These are phyloP conservation scores for Isoperla grammatica DNA, from an alignment of 2,888 invertebrate genomes.

Conservation along the genomic window DNA sequence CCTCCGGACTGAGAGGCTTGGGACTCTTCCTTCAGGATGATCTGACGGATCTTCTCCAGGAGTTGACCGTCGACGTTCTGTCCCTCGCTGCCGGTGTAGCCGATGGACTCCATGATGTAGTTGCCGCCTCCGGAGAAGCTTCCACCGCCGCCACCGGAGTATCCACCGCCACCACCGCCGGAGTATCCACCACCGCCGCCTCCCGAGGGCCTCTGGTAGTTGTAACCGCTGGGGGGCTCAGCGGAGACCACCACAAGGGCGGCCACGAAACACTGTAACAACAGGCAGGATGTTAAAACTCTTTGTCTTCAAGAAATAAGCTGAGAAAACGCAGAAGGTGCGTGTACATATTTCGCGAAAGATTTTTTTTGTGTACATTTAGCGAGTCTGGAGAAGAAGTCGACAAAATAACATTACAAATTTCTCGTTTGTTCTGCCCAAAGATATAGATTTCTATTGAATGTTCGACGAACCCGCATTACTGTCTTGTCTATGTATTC, in stretches of 20 bases:
- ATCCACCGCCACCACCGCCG: constrained; percentile 42
- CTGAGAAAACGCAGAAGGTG: too few species aligned
- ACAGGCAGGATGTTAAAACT: constrained; percentile 23
- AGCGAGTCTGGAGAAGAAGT: not conserved
- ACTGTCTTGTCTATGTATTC: too few species aligned
- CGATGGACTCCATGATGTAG: constrained; percentile 69
- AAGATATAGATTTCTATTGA: too few species aligned
- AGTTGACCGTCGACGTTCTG: constrained; percentile 74
- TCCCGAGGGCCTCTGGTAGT: constrained; percentile 63
- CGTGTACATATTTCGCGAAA: too few species aligned
- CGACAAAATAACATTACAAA: too few species aligned
- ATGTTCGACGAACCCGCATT: too few species aligned
- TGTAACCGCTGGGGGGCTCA: constrained; percentile 71
- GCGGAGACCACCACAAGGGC: constrained; percentile 71
- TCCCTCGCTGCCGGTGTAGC: constrained; percentile 76
- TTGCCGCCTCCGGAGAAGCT: constrained; percentile 63
- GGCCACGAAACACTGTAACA: constrained; percentile 72
- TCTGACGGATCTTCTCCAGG: constrained; percentile 78
- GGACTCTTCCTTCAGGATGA: constrained; percentile 72
- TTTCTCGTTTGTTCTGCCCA: too few species aligned
- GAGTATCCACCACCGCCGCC: constrained; percentile 43
- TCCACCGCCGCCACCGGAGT: constrained; percentile 41
- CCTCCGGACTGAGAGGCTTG: constrained; percentile 46
- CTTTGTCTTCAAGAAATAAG: not conserved
- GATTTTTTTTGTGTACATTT: too few species aligned